Evolutionary conservation across 2,113 vertebrate genomes (phyloP).

Genomic region (Melanerpes aurifrons): DNA sequence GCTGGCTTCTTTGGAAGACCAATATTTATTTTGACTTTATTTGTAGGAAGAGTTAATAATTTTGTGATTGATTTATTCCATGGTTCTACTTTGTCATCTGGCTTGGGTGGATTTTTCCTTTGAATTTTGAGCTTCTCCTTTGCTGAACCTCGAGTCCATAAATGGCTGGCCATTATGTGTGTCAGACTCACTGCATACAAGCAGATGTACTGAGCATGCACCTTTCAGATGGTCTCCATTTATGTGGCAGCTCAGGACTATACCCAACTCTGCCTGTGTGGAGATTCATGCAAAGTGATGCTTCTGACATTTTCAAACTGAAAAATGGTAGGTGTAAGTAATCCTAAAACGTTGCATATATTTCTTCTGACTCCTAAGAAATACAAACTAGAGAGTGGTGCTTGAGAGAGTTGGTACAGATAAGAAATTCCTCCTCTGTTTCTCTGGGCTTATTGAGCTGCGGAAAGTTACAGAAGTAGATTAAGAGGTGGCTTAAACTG

Average conservation of each 20-base stretch:
- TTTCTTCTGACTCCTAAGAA: background rate
- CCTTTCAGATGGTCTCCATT: background rate
- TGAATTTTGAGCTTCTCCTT: background rate
- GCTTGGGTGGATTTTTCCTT: background rate
- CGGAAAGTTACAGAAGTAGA: background rate
- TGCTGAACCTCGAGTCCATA: background rate
- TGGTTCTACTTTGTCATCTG: background rate
- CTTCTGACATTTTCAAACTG: slow-evolving; percentile 24
- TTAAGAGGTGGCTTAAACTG: background rate
- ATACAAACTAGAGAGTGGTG: background rate
- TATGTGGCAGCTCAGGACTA: background rate
- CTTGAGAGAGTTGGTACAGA: background rate
- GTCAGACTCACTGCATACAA: background rate
- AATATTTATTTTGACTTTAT: background rate
- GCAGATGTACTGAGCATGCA: background rate
- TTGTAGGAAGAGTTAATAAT: background rate
- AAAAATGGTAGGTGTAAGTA: background rate
- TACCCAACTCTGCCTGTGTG: background rate
- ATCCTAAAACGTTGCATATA: background rate
- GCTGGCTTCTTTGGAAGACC: background rate
- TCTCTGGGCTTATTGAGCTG: background rate
- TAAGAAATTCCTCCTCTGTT: background rate
- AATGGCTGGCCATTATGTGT: background rate
- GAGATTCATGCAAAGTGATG: background rate
- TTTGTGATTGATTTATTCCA: background rate